Evolutionary conservation across 2,888 invertebrate species (phyloP).

Genomic region (Drosophila flavopinicola): DNA sequence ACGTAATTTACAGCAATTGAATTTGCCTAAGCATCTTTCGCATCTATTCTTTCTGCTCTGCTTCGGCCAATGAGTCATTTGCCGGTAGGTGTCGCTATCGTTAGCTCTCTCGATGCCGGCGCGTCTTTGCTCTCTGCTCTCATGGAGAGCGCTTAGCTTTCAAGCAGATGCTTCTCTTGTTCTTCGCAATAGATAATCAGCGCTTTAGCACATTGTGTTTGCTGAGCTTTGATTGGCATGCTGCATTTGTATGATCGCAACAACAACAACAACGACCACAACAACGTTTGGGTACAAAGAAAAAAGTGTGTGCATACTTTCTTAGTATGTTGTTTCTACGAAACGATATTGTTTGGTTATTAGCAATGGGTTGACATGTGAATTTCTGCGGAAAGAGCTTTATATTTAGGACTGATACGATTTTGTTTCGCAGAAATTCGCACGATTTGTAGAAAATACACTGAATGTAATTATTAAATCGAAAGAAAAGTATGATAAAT

Average conservation of each 20-base stretch:
- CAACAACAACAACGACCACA: too few relatives aligned
- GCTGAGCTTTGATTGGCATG: background rate
- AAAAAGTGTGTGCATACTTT: background rate
- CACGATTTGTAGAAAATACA: constrained; percentile 27
- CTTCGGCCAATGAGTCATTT: constrained; percentile 47
- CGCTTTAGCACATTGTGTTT: background rate
- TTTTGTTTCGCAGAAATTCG: constrained; percentile 23
- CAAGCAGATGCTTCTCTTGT: background rate
- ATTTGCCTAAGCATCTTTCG: constrained; percentile 8
- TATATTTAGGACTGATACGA: constrained; percentile 31
- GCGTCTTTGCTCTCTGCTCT: constrained; percentile 20
- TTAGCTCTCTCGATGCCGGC: background rate
- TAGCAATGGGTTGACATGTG: constrained; percentile 27
- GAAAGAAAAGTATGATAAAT: background rate
- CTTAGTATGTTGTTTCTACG: constrained; percentile 23
- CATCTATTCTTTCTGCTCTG: background rate
- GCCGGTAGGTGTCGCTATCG: constrained; percentile 46
- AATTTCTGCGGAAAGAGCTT: constrained; percentile 40
- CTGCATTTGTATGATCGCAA: background rate
- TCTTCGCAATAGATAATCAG: constrained; percentile 5
- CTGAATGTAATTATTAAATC: constrained; percentile 21
- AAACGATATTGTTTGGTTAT: constrained; percentile 26
- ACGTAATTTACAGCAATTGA: constrained; percentile 9
- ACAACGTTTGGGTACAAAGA: background rate
- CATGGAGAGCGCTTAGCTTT: background rate